Evolutionary conservation across 2,888 invertebrate genomes (phyloP).

Genomic region (Alloplasta piceator): DNA sequence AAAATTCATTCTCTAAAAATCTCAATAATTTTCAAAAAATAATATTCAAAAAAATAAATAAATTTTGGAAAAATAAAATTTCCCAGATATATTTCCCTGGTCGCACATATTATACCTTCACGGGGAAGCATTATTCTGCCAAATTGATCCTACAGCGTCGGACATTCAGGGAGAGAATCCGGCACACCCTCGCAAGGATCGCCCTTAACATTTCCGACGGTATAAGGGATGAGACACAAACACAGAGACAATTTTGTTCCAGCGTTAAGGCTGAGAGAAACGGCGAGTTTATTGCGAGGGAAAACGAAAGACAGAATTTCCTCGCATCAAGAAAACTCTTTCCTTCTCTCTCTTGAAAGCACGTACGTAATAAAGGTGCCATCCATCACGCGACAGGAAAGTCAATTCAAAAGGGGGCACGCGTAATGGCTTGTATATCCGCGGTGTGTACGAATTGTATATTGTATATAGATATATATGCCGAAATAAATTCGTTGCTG

Average conservation of each 20-base stretch:
- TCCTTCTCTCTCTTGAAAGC: slow-evolving; percentile 29
- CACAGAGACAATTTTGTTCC: slow-evolving; percentile 16
- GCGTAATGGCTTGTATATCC: slow-evolving; percentile 40
- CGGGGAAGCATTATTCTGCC: too few relatives aligned
- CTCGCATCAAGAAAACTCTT: slow-evolving; percentile 36
- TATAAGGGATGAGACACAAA: slow-evolving; percentile 1
- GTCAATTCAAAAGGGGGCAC: slow-evolving; percentile 54
- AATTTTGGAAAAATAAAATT: too few relatives aligned
- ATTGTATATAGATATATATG: neutral
- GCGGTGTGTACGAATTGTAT: neutral
- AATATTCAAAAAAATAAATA: too few relatives aligned
- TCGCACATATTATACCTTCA: too few relatives aligned
- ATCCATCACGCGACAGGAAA: slow-evolving; percentile 64
- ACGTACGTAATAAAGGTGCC: slow-evolving; percentile 65
- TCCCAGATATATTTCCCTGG: too few relatives aligned
- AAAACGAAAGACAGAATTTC: slow-evolving; percentile 60
- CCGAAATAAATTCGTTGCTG: slow-evolving; percentile 29
- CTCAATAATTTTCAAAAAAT: too few relatives aligned
- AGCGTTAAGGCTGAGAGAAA: slow-evolving; percentile 18
- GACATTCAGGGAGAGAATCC: neutral
- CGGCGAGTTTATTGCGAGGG: slow-evolving; percentile 63
- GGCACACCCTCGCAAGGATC: neutral
- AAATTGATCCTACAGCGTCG: neutral
- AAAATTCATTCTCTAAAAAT: too few relatives aligned
- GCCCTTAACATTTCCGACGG: slow-evolving; percentile 1